Evolutionary conservation across 2,797 vertebrate genomes (phyloP).

Genomic region (Hipposideros larvatus): DNA sequence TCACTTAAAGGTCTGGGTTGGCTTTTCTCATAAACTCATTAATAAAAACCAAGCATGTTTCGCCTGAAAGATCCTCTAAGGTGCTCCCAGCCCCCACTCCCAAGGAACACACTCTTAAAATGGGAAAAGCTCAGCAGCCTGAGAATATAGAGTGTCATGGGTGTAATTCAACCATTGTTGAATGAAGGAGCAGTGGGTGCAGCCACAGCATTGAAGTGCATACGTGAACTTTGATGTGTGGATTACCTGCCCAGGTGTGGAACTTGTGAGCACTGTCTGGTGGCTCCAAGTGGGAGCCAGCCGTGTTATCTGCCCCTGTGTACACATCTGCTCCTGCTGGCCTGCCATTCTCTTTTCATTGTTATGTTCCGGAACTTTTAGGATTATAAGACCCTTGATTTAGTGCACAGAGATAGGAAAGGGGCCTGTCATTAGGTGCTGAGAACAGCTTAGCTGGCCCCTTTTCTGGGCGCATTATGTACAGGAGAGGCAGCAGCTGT

Average conservation of each 20-base stretch:
- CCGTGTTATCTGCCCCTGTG: neutral
- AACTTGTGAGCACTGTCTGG: neutral
- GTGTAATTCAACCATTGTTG: conserved; percentile 59
- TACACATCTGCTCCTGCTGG: neutral
- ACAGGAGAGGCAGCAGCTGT: conserved; percentile 48
- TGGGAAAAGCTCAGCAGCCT: conserved; percentile 66
- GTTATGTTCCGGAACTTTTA: conserved; percentile 64
- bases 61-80: conserved; percentile 64
- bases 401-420: conserved; percentile 59
- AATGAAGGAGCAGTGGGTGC: conserved; percentile 44
- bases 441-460: conserved; percentile 49
- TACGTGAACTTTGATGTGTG: neutral
- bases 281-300: neutral
- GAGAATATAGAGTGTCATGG: conserved; percentile 52
- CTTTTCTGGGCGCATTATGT: conserved; percentile 48
- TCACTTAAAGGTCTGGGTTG: conserved; percentile 75
- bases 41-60: conserved; percentile 77
- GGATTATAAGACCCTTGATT: conserved; percentile 59
- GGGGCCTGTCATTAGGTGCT: conserved; percentile 47
- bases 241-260: neutral
- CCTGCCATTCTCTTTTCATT: neutral
- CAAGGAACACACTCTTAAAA: conserved; percentile 44
- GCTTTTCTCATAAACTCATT: conserved; percentile 79
- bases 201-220: conserved; percentile 29
- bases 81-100: conserved; percentile 53